Evolutionary conservation across 30 jellyfish, hydroid and myxozoan genomes (phyloP), one percentile per base, ranked within the genome.

Genomic region (Turritopsis dohrnii): DNA sequence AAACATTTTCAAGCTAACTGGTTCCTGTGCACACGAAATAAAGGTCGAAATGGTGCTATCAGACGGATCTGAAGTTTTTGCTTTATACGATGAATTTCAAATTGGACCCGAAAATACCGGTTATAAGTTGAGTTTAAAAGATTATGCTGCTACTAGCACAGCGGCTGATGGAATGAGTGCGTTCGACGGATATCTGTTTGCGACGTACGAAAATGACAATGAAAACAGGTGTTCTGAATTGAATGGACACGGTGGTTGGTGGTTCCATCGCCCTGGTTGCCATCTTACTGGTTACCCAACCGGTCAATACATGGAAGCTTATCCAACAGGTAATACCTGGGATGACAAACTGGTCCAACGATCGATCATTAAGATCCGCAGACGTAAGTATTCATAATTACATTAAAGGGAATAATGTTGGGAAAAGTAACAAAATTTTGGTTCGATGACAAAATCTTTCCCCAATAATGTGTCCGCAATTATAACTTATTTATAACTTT

Each of bases 251-350:
- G 77, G 31, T 19, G 77, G 77, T 69, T 69, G 77, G 77, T 69
- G 77, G 77, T 69, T 69, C 77, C 77, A 27, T 19, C n/a, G n/a
- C n/a, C n/a, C n/a, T n/a, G 22, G 22, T 1, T 69, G 77, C 77
- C 77, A 69, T 21, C 5, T 13, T 3, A 27, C 28, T n/a, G 77
- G 77, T n/a, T n/a, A 69, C 19, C 77, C 77, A 9, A 69, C 28
- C 19, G 77, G 77, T 69, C 16, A 27, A 69, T 69, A 7, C 19
- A n/a, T 69, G 77, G 77, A 19, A 23, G 22, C 28, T 9, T 69
- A 7, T 0, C 19, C 77, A 8, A 8, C 30, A 23, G 77, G 77
- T 0, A 69, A 69, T 21, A 69, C 77, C 8, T 69, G 77, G 77
- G 23, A 27, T 7, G 9, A 1, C 0, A 16, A 41, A 41, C 60